Evolutionary conservation across 2,888 invertebrate species (phyloP).

Genomic region (Rhogogaster chlorosoma): DNA sequence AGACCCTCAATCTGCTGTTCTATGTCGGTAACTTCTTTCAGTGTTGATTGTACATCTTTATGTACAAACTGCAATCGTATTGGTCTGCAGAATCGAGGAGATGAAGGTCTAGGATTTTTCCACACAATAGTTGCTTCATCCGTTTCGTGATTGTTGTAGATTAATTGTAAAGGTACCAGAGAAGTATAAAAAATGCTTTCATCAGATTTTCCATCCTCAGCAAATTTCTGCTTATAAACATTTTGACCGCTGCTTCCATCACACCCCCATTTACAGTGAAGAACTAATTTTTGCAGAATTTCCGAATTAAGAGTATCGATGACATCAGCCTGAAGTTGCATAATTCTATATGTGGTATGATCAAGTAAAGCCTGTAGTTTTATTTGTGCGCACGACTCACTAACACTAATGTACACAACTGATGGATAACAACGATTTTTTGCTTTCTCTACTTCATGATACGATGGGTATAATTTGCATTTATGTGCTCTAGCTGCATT

Average conservation of each 20-base stretch:
- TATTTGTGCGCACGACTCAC: constrained; percentile 11
- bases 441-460: constrained; percentile 17
- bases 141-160: constrained; percentile 17
- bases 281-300: constrained; percentile 17
- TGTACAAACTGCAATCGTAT: constrained; percentile 17
- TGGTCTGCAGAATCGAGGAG: not conserved
- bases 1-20: constrained; percentile 17
- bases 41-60: constrained; percentile 17
- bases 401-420: constrained; percentile 12
- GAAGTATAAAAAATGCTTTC: constrained; percentile 17
- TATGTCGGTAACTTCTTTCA: constrained; percentile 10
- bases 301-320: constrained; percentile 12
- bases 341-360: constrained; percentile 5
- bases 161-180: constrained; percentile 13
- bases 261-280: constrained; percentile 17
- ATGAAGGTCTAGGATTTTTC: not conserved
- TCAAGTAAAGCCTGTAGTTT: constrained; percentile 17
- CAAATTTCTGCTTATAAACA: constrained; percentile 3
- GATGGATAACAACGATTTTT: not conserved
- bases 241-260: constrained; percentile 17
- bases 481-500: constrained; percentile 11
- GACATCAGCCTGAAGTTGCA: too few relatives aligned
- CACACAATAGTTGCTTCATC: constrained; percentile 17
- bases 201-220: constrained; percentile 17
- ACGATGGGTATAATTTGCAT: constrained; percentile 13